Evolutionary conservation across 2,888 invertebrate genomes (phyloP).

Genomic region (Argyresthia goedartella): DNA sequence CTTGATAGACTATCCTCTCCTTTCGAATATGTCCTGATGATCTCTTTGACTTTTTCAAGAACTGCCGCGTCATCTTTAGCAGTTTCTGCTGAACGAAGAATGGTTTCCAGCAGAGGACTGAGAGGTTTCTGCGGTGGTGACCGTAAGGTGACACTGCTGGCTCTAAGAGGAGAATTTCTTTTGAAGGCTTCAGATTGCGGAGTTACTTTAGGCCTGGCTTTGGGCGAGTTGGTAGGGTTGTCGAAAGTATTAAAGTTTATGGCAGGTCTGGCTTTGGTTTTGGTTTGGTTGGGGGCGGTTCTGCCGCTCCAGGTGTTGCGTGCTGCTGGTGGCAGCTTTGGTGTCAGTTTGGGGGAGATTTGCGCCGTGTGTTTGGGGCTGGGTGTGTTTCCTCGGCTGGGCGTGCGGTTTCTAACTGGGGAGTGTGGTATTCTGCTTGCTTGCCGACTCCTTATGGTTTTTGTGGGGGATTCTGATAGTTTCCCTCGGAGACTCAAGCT

Average conservation of each 20-base stretch:
- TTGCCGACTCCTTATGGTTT: constrained; percentile 50
- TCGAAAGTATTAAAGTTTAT: constrained; percentile 57
- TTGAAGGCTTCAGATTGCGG: constrained; percentile 55
- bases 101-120: constrained; percentile 78
- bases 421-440: constrained; percentile 60
- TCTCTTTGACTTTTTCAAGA: constrained; percentile 80
- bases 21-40: constrained; percentile 59
- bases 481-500: constrained; percentile 51
- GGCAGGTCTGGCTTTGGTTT: constrained; percentile 46
- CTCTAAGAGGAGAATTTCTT: constrained; percentile 61
- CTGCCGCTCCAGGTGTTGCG: constrained; percentile 85
- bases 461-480: constrained; percentile 42
- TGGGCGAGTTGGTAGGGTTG: constrained; percentile 75
- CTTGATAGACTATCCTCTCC: constrained; percentile 57
- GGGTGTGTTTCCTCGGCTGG: constrained; percentile 54
- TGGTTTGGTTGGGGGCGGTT: constrained; percentile 47
- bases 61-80: constrained; percentile 81
- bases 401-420: constrained; percentile 44
- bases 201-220: constrained; percentile 40
- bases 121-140: constrained; percentile 74
- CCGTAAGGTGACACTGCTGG: constrained; percentile 55
- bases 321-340: constrained; percentile 53
- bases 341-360: constrained; percentile 54
- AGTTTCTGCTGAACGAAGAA: constrained; percentile 78
- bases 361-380: constrained; percentile 53